A percentile compares a stretch with the other conserved stretches of the same genome.
Evolutionary conservation across 2,113 vertebrate genomes (phyloP).

Genomic region (Strix aluco): DNA sequence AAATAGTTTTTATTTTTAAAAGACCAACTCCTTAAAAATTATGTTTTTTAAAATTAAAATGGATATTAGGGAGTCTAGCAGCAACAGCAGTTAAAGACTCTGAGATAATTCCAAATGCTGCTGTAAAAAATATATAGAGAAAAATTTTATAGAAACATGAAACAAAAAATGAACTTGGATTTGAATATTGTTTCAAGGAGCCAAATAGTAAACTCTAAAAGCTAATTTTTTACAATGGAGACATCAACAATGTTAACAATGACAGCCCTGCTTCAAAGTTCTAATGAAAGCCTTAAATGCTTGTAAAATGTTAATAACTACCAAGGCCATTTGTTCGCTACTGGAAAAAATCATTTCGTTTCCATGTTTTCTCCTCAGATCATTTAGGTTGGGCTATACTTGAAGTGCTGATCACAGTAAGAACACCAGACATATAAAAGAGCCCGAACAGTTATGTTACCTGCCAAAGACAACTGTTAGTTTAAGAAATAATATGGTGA

Average conservation of each 20-base stretch:
- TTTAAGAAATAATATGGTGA: constrained; percentile 44
- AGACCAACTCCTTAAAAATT: not conserved
- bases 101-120: not conserved
- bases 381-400: constrained; percentile 36
- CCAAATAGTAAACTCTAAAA: not conserved
- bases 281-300: not conserved
- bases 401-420: constrained; percentile 47
- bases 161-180: not conserved
- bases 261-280: not conserved
- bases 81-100: not conserved
- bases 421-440: constrained; percentile 62
- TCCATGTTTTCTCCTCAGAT: constrained; percentile 32
- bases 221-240: not conserved
- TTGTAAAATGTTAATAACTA: constrained; percentile 23
- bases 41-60: not conserved
- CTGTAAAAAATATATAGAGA: not conserved
- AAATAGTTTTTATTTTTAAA: not conserved
- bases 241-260: not conserved
- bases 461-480: constrained; percentile 69
- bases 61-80: not conserved
- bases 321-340: constrained; percentile 12
- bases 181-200: not conserved
- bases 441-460: constrained; percentile 4
- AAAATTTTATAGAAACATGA: not conserved
- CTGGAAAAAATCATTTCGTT: constrained; percentile 37